A percentile compares a stretch with the other conserved stretches of the same genome.
Conservation (phyloP, 2,797 vertebrate species). For the Morelia viridis region DNA sequence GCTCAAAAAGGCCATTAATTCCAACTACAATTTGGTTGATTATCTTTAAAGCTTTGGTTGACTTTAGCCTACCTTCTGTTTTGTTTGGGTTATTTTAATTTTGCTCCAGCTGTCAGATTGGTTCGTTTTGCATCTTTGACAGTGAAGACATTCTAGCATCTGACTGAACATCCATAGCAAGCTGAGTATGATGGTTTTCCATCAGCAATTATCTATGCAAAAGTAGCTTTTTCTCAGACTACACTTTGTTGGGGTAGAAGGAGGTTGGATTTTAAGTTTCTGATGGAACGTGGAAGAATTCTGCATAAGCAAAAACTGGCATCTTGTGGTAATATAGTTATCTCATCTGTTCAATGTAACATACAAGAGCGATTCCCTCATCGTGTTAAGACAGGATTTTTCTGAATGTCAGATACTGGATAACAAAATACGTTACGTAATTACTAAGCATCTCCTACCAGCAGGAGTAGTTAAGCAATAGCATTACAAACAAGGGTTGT, state of each 20-base stretch:
- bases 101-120: slow-evolving; percentile 2
- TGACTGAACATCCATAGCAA: background rate
- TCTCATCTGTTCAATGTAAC: background rate
- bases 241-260: background rate
- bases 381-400: too few species aligned
- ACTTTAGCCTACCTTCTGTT: slow-evolving; percentile 42
- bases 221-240: background rate
- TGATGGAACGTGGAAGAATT: background rate
- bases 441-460: too few species aligned
- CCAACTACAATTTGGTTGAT: slow-evolving; percentile 51
- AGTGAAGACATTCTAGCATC: slow-evolving; percentile 15
- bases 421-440: too few species aligned
- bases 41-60: slow-evolving; percentile 48
- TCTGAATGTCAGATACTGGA: too few species aligned
- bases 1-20: slow-evolving; percentile 34
- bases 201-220: background rate
- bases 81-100: slow-evolving; percentile 49
- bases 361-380: background rate
- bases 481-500: too few species aligned
- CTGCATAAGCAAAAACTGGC: background rate
- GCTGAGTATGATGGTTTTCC: background rate
- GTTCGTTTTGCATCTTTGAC: slow-evolving; percentile 24
- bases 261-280: background rate
- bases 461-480: too few species aligned
- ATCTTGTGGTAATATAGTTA: background rate